Conservation (phyloP, 1,140 invertebrate species). For the Zaprionus camerounensis region DNA sequence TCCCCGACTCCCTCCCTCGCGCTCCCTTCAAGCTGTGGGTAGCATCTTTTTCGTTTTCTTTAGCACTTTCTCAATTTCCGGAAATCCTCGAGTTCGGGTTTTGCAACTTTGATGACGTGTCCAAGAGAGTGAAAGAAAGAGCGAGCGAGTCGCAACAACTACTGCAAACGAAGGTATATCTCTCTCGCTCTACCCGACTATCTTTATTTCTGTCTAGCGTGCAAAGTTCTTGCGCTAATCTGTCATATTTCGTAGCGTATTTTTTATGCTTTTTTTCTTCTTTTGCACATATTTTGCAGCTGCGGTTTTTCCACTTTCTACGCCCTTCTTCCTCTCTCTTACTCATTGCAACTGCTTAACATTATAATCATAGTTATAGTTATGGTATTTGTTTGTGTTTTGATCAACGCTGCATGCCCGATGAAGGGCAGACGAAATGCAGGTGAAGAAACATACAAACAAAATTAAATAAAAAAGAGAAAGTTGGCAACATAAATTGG, state of each 20-base stretch:
- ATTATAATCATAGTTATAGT: conserved; percentile 32
- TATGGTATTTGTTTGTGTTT: conserved; percentile 34
- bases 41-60: conserved; percentile 37
- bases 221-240: conserved; percentile 44
- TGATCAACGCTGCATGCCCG: conserved; percentile 26
- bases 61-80: conserved; percentile 68
- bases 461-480: neutral
- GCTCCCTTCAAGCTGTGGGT: neutral
- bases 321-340: neutral
- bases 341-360: conserved; percentile 25
- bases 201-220: neutral
- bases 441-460: neutral
- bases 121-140: conserved; percentile 4
- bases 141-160: conserved; percentile 20
- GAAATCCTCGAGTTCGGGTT: conserved; percentile 42
- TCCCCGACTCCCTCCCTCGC: neutral
- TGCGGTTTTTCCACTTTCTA: neutral
- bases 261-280: conserved; percentile 4
- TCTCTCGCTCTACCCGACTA: neutral
- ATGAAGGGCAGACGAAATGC: conserved; percentile 1
- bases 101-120: conserved; percentile 63
- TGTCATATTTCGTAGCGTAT: conserved; percentile 22
- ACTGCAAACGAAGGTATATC: conserved; percentile 46
- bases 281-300: conserved; percentile 27
- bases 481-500: neutral